Conservation (phyloP, 2,113 vertebrate genomes). For the Forbesichthys papilliferus region DNA sequence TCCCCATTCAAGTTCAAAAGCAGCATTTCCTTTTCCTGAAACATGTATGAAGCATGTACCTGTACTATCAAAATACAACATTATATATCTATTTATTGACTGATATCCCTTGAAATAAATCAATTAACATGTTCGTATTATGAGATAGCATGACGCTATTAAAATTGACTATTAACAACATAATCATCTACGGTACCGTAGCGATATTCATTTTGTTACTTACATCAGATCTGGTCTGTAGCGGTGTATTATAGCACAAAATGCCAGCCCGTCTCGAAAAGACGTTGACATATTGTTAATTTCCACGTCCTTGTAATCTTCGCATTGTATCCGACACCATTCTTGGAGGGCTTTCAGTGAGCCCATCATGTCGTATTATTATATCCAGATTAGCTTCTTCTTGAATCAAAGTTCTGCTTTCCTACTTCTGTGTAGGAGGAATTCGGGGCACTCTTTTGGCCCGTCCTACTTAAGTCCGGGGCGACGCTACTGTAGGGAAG, state of each 20-base stretch:
- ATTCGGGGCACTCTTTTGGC: not conserved
- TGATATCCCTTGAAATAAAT: no score
- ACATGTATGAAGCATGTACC: not conserved
- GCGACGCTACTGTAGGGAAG: conserved; percentile 6
- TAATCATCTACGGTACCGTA: not conserved
- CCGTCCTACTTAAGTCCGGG: conserved; percentile 26
- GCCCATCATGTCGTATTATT: conserved; percentile 78
- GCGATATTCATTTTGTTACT: conserved; percentile 61
- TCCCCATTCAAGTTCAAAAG: not conserved
- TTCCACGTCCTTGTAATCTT: conserved; percentile 85
- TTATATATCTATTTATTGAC: no score
- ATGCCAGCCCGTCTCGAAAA: conserved; percentile 93
- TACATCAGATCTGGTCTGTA: conserved; percentile 93
- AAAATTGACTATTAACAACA: not conserved
- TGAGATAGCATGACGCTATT: no score
- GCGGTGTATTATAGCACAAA: conserved; percentile 94
- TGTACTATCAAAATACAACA: no score
- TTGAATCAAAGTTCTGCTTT: not conserved
- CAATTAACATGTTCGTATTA: no score
- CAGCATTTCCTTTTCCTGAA: not conserved
- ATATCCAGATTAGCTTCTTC: not conserved
- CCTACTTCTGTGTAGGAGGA: not conserved
- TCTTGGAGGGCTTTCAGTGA: conserved; percentile 89
- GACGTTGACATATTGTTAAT: conserved; percentile 90
- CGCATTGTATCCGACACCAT: conserved; percentile 90